phyloP scores from a whole-genome alignment of 2,113 vertebrate species.

The Ptilorrhoa leucosticta region DNA sequence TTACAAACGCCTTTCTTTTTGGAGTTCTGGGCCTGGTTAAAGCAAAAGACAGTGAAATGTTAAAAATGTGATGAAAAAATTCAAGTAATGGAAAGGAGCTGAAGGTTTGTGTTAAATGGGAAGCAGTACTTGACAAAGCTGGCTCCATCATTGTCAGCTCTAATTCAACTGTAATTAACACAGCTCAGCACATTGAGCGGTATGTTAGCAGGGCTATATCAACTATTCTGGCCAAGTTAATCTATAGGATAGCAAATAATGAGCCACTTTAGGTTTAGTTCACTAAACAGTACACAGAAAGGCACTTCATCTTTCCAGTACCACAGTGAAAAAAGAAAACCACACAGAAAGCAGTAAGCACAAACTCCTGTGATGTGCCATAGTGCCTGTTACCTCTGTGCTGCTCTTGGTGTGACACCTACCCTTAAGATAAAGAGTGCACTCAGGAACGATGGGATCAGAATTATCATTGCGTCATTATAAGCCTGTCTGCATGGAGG shows the following conservation, averaged over 20 bases:
- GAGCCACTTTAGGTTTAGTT: background rate
- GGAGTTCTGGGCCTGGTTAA: background rate
- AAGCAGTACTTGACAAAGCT: background rate
- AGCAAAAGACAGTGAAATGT: background rate
- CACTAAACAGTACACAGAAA: background rate
- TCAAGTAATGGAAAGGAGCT: background rate
- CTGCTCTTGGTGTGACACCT: background rate
- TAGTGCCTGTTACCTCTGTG: background rate
- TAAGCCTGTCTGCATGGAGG: background rate
- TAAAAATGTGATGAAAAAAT: background rate
- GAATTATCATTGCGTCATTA: background rate
- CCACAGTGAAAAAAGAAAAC: rapidly evolving
- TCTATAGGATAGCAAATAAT: background rate
- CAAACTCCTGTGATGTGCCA: background rate
- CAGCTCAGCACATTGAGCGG: background rate
- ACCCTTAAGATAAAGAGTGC: background rate
- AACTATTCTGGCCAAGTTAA: background rate
- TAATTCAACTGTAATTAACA: background rate
- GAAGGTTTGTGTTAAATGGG: background rate
- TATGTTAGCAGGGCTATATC: background rate
- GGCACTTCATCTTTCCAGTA: background rate
- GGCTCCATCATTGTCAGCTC: background rate
- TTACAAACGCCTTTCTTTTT: background rate
- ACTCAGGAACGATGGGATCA: background rate
- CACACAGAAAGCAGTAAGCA: background rate